Base-by-base conservation (phyloP, 2,113 vertebrate genomes). In the Xyliphius kryptos region DNA sequence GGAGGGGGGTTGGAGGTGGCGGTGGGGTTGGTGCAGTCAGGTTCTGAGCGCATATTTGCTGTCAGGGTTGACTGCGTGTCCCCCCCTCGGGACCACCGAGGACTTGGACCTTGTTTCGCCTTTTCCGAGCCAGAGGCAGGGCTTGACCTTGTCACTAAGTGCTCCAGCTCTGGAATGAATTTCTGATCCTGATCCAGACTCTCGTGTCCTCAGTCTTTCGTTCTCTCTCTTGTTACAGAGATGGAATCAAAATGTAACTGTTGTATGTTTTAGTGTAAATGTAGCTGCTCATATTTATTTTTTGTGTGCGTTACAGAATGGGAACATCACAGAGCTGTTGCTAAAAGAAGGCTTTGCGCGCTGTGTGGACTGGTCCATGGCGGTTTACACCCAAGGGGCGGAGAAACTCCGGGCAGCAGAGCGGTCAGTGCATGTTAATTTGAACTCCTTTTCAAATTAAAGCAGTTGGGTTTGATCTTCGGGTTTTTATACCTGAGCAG, bases 281-380 rank as follows among this genome's bases (percentile, higher is more conserved):
- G 14, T 32, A n/a, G 15, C 40, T 26, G 13, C 40, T 46, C 19
- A 22, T 12, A 22, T 12, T 22, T 38, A 54, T 16, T 61, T 6
- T 64, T 19, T 65, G 22, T 55, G 14, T 51, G 38, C 56, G 46
- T 0, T 75, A 0, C 77, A 98, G 95, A 98, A 98, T 0, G 95
- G 96, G 11, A 98, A 98, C 81, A 98, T 98, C 73, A 98, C 93
- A 0, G 96, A 98, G 73, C 86, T 98, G 20, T 78, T 98, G 69
- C 80, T 98, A 78, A 92, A 88, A 79, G 96, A 98, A 77, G 95
- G 95, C 6, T 98, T 98, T 32, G 94, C 94, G 1, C 95, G 96
- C 65, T 98, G 94, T 0, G 94, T 97, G 14, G 96, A 98, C 80
- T 98, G 96, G 96, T 98, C 94, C 15, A 98, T 98, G 69, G 94